Base-by-base conservation (phyloP, 1,140 invertebrate species). In the Apis cerana region DNA sequence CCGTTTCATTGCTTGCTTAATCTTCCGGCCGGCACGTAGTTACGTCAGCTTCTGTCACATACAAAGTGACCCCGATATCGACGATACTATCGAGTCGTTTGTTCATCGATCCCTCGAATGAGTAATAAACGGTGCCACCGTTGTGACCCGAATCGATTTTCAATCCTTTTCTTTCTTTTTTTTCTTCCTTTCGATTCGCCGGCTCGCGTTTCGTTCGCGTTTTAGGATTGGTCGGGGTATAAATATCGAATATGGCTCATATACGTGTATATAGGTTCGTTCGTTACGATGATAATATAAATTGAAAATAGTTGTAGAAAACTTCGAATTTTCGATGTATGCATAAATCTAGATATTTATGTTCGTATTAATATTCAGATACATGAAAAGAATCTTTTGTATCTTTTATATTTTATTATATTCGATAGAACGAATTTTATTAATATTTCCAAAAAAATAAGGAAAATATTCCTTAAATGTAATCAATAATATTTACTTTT, bases 1-100 rank as follows among this genome's bases (percentile, higher is more conserved):
- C 86, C 89, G 88, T 91, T 91, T 91, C 88, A 88, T 86, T 90
- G 91, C 88, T 91, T 88, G 90, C 90, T 92, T 91, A 91, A 91
- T 89, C 88, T 91, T 90, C 85, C 87, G 85, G 54, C 76, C 87
- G 85, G 88, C 88, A 69, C 81, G 75, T 82, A 71, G 81, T 82
- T 89, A 85, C 88, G 87, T 90, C 86, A 89, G 75, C 78, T 78
- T 70, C 75, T 78, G 75, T 78, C 75, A 82, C 75, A 82, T 77
- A 77, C 81, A 77, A 78, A 78, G 81, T 78, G 81, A 82, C 81
- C 75, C 75, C 75, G 81, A 78, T 82, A 82, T 78, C 56, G 67
- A 61, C 81, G 81, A 82, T 82, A 82, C 65, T 62, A 82, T 82
- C 72, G 74, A 58, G 68, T 65, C 19, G 79, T 19, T 69, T 12